These are phyloP conservation scores for Epizoanthus fatuus DNA, from an alignment of 92 coral and sea anemone genomes.

Conservation along the genomic window DNA sequence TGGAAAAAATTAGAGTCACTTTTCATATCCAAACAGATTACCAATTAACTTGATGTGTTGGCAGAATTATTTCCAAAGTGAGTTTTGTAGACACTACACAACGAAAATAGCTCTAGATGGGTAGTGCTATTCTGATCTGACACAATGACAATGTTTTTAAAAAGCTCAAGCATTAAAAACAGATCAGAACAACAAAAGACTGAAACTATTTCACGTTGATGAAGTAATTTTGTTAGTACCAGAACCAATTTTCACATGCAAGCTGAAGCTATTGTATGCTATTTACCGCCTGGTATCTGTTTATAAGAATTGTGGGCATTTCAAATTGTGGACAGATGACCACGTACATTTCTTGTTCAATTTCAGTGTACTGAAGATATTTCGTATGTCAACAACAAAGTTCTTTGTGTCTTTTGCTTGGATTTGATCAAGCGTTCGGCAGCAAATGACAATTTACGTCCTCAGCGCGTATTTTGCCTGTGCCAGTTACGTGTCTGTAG, in stretches of 20 bases:
- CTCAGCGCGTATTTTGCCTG: no score
- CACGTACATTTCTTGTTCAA: background rate
- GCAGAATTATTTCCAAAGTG: background rate
- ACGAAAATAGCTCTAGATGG: no score
- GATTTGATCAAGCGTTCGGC: background rate
- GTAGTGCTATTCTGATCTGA: background rate
- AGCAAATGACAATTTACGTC: no score
- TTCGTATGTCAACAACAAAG: slow-evolving; percentile 12
- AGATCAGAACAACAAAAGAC: background rate
- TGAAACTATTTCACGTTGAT: background rate
- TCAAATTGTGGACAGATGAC: background rate
- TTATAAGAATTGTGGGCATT: background rate
- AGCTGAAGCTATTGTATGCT: background rate
- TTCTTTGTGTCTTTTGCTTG: background rate
- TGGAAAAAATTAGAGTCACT: background rate
- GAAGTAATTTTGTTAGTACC: background rate
- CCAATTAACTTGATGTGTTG: background rate
- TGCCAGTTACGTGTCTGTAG: no score
- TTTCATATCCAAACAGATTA: background rate
- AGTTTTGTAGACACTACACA: background rate
- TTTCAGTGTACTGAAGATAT: background rate
- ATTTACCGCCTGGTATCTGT: background rate
- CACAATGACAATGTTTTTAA: background rate
- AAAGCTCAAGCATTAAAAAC: background rate
- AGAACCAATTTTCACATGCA: background rate